Evolutionary conservation across 2,888 invertebrate genomes (phyloP).

Genomic region (Cataglyphis albicans): DNA sequence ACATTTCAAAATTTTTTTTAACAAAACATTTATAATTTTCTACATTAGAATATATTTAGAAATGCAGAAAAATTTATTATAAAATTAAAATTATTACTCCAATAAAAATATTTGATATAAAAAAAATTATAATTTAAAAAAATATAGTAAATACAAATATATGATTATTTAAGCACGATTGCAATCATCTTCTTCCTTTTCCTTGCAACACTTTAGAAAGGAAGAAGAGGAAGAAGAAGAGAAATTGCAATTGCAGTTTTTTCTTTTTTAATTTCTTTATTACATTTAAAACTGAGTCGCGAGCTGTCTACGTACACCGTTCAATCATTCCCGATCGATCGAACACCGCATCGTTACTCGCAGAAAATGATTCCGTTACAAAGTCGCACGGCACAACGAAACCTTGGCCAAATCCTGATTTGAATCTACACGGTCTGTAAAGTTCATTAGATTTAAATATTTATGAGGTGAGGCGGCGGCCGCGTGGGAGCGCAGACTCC

Average conservation of each 20-base stretch:
- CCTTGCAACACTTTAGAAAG: background rate
- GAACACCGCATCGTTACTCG: slow-evolving; percentile 12
- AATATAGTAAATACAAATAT: background rate
- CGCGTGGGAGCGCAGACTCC: slow-evolving; percentile 64
- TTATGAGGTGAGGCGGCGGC: slow-evolving; percentile 75
- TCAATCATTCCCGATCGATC: slow-evolving; percentile 44
- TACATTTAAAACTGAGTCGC: background rate
- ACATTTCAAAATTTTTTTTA: too few species aligned
- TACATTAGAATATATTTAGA: background rate
- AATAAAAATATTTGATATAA: background rate
- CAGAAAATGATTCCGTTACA: slow-evolving; percentile 10
- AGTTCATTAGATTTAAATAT: slow-evolving; percentile 83
- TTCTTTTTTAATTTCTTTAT: background rate
- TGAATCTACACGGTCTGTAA: slow-evolving; percentile 78
- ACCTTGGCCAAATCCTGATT: slow-evolving; percentile 72
- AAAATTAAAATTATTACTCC: background rate
- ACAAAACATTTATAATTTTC: background rate
- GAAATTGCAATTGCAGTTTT: background rate
- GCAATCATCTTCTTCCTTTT: background rate
- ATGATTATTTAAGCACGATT: background rate
- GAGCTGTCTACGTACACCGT: slow-evolving; percentile 19
- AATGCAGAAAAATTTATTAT: background rate
- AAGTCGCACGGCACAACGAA: background rate
- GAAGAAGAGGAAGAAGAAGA: background rate
- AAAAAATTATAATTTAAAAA: background rate